phyloP scores from a whole-genome alignment of 2,113 vertebrate species.

The Clinocottus analis region DNA sequence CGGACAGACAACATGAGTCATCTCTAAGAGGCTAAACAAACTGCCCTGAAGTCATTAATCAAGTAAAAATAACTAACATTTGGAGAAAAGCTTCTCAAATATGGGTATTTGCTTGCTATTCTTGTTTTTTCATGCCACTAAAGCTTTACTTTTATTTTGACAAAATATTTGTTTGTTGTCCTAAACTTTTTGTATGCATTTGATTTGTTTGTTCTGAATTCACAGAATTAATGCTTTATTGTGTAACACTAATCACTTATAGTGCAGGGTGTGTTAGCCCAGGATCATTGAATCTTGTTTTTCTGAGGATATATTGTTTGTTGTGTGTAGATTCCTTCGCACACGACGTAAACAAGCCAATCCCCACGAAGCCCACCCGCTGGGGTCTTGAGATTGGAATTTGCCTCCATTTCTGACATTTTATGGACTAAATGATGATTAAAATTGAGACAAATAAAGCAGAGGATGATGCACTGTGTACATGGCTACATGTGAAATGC shows the following conservation, averaged over 20 bases:
- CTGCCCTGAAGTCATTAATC: slow-evolving; percentile 6
- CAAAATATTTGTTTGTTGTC: not conserved
- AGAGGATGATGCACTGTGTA: not conserved
- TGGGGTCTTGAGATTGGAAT: slow-evolving; percentile 1
- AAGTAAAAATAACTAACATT: slow-evolving; percentile 2
- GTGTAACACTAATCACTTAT: not conserved
- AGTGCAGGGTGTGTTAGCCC: not conserved
- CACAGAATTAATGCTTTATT: not conserved
- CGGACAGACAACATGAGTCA: slow-evolving; percentile 6
- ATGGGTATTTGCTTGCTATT: not conserved
- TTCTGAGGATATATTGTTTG: not conserved
- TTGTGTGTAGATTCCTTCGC: not conserved
- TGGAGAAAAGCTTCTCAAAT: not conserved
- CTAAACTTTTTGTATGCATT: not conserved
- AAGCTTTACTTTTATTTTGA: not conserved
- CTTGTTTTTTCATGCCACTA: not conserved
- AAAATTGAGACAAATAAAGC: not conserved
- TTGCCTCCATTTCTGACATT: not conserved
- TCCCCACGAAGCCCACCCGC: not conserved
- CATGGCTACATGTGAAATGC: not conserved
- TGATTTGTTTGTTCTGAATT: not conserved
- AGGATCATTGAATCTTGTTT: not conserved
- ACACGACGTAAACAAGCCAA: not conserved
- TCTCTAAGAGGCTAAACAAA: slow-evolving; percentile 15
- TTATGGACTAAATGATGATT: not conserved